Evolutionary conservation across 2,113 vertebrate genomes (phyloP).

Genomic region (Peromyscus maniculatus): DNA sequence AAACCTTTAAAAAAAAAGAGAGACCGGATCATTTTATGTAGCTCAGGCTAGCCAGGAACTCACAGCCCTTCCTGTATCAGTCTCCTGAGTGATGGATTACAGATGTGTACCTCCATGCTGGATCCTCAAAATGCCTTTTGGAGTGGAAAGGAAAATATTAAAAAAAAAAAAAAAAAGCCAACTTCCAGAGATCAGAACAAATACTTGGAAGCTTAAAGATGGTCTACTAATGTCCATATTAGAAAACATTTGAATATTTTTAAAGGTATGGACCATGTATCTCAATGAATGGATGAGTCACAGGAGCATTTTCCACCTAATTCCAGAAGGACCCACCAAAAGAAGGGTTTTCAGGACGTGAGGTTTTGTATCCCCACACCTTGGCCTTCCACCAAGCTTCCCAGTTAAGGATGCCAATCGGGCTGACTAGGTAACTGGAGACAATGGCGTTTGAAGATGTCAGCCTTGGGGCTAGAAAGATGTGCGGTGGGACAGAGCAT

Average conservation of each 20-base stretch:
- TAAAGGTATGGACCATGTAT: not conserved
- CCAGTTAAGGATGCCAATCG: not conserved
- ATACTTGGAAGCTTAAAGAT: slow-evolving; percentile 36
- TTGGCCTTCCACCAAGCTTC: too few relatives aligned
- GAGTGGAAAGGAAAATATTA: slow-evolving; percentile 45
- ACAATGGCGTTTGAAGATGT: slow-evolving; percentile 34
- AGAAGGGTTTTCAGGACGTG: not conserved
- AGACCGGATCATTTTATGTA: not conserved
- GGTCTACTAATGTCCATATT: slow-evolving; percentile 18
- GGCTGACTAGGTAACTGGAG: not conserved
- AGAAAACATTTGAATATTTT: slow-evolving; percentile 11
- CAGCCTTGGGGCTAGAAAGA: not conserved
- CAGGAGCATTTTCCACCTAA: slow-evolving; percentile 6
- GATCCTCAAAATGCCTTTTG: not conserved
- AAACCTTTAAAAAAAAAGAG: not conserved
- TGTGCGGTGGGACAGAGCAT: not conserved
- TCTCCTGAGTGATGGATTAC: not conserved
- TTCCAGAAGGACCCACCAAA: slow-evolving; percentile 12
- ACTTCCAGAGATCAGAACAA: slow-evolving; percentile 20
- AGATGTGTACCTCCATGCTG: not conserved
- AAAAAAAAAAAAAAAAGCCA: not conserved
- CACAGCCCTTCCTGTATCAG: not conserved
- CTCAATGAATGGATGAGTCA: not conserved
- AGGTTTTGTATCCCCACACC: slow-evolving; percentile 4
- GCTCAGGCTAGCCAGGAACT: not conserved